phyloP scores from a whole-genome alignment of 1,140 invertebrate species.

The Caenorhabditis remanei region DNA sequence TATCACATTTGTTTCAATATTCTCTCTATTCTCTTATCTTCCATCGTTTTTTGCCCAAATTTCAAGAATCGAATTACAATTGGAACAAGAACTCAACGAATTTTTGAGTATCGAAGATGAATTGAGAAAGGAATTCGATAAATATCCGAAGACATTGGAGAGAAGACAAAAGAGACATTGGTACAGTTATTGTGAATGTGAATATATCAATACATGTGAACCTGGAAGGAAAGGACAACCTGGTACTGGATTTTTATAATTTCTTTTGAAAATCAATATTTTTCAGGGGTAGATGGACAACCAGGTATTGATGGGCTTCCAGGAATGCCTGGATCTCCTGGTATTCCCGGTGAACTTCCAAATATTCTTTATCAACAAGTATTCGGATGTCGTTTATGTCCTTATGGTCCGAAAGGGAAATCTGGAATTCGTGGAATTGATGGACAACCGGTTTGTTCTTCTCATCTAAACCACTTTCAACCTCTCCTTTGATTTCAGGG shows the following conservation, averaged over 20 bases:
- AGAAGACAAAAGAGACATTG: constrained; percentile 22
- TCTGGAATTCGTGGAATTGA: not conserved
- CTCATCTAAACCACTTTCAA: not conserved
- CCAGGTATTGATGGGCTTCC: constrained; percentile 34
- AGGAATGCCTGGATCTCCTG: constrained; percentile 56
- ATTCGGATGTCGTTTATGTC: constrained; percentile 57
- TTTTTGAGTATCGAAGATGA: constrained; percentile 22
- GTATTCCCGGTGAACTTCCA: constrained; percentile 53
- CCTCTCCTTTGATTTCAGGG: not conserved
- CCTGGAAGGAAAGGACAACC: constrained; percentile 43
- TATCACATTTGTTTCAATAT: constrained; percentile 37
- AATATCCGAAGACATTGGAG: not conserved
- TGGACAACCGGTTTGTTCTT: constrained; percentile 4
- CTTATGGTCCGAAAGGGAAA: constrained; percentile 57
- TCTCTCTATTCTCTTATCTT: constrained; percentile 32
- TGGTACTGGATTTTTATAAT: not conserved
- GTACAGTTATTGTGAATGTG: constrained; percentile 62
- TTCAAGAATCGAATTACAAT: constrained; percentile 17
- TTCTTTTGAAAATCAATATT: not conserved
- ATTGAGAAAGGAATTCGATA: constrained; percentile 4
- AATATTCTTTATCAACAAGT: constrained; percentile 26
- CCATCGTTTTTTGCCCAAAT: constrained; percentile 33
- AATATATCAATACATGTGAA: constrained; percentile 46
- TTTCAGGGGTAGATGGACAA: constrained; percentile 29
- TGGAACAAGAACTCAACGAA: constrained; percentile 6